phyloP scores from a whole-genome alignment of 2,888 invertebrate species.

The Digitonthophagus gazella region DNA sequence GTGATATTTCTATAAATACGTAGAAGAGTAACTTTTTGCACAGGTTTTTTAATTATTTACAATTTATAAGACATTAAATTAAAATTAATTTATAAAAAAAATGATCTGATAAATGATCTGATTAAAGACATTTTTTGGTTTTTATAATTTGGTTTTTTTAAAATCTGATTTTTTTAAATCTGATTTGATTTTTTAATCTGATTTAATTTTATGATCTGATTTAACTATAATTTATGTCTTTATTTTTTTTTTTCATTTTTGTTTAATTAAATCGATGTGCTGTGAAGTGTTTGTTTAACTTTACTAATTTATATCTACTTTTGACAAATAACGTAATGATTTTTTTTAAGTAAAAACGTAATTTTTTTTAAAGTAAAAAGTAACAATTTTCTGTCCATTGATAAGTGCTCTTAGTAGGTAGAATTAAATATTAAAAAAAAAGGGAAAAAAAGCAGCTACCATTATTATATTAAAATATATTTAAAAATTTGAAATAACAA shows the following conservation, averaged over 20 bases:
- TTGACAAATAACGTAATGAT: too few species aligned
- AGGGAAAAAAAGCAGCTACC: background rate
- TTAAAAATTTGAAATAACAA: background rate
- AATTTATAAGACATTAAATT: too few species aligned
- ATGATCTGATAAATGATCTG: too few species aligned
- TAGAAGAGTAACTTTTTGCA: too few species aligned
- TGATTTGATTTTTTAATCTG: background rate
- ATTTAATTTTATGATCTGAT: background rate
- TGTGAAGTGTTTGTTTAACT: background rate
- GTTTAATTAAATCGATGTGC: background rate
- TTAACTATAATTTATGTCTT: background rate
- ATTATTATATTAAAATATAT: background rate
- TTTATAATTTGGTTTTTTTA: background rate
- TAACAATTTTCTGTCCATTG: constrained; percentile 19
- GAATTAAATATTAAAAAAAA: constrained; percentile 34
- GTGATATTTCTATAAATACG: constrained; percentile 15
- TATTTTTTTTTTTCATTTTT: background rate
- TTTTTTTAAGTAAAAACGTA: too few species aligned
- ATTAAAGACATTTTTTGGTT: background rate
- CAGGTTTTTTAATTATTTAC: too few species aligned
- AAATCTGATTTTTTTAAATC: background rate
- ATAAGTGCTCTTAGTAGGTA: constrained; percentile 51
- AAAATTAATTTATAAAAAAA: too few species aligned
- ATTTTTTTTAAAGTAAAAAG: background rate
- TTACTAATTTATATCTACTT: too few species aligned